Percentiles rank a stretch among this genome's conserved stretches.
Conservation (phyloP, 2,797 vertebrate genomes). For the Kryptopterus vitreolus region DNA sequence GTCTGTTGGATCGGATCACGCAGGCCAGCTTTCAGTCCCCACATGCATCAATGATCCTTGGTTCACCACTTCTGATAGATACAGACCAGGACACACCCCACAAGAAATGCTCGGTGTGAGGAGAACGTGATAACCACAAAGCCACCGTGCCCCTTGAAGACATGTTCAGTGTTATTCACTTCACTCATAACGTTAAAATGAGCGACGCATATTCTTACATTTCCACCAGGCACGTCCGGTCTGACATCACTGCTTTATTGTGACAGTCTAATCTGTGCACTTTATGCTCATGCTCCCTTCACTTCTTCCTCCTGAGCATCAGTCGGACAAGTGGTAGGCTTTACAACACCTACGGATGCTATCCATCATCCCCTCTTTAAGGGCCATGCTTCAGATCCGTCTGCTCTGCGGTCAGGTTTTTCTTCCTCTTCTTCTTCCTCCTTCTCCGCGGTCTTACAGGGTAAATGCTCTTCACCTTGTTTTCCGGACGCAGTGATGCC, state of each 20-base stretch:
- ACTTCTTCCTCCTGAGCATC: conserved; percentile 7
- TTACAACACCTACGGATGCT: conserved; percentile 7
- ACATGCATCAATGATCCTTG: too few relatives aligned
- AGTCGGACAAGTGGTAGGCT: conserved; percentile 11
- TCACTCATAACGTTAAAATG: too few relatives aligned
- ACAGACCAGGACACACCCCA: too few relatives aligned
- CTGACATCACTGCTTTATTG: conserved; percentile 80
- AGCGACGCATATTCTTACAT: conserved; percentile 31
- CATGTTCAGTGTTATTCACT: too few relatives aligned
- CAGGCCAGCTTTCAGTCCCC: too few relatives aligned
- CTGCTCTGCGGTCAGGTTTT: conserved; percentile 33
- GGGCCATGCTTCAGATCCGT: conserved; percentile 30
- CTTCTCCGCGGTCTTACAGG: conserved; percentile 37
- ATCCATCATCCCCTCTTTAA: conserved; percentile 37
- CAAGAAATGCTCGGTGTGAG: too few relatives aligned
- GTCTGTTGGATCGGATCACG: too few relatives aligned
- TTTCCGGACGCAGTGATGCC: conserved; percentile 57
- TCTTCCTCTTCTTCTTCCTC: conserved; percentile 9
- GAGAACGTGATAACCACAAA: too few relatives aligned
- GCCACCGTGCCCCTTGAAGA: too few relatives aligned
- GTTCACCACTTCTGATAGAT: too few relatives aligned
- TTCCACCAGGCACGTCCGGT: conserved; percentile 69
- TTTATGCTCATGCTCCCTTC: conserved; percentile 9
- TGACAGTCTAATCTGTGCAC: conserved; percentile 67
- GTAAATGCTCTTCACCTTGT: conserved; percentile 41